Evolutionary conservation across 2,113 vertebrate genomes (phyloP).

Genomic region (Cyprinodon brontotheroides): DNA sequence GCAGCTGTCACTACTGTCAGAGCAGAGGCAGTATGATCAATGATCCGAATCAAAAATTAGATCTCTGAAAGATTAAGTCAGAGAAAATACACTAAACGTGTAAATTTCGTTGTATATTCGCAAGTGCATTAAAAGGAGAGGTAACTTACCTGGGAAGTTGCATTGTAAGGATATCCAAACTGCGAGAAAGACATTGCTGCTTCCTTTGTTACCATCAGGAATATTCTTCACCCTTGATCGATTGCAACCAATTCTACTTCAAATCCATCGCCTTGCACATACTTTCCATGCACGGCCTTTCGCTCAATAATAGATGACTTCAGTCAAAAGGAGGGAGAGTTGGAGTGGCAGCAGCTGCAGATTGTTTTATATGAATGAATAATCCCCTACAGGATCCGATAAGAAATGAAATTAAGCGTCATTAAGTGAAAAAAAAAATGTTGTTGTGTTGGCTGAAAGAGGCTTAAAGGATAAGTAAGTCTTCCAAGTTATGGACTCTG

Average conservation of each 20-base stretch:
- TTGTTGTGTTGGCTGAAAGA: slow-evolving; percentile 84
- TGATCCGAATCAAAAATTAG: slow-evolving; percentile 26
- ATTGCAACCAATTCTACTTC: slow-evolving; percentile 88
- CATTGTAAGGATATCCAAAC: slow-evolving; percentile 96
- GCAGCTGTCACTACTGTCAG: slow-evolving; percentile 46
- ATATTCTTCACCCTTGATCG: slow-evolving; percentile 89
- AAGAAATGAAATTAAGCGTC: slow-evolving; percentile 83
- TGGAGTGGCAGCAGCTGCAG: slow-evolving; percentile 80
- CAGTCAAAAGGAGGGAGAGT: slow-evolving; percentile 84
- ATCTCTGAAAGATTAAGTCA: slow-evolving; percentile 15
- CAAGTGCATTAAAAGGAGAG: slow-evolving; percentile 39
- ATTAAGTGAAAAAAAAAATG: slow-evolving; percentile 75
- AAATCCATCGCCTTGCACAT: slow-evolving; percentile 86
- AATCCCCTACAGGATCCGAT: slow-evolving; percentile 82
- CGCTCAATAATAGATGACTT: slow-evolving; percentile 91
- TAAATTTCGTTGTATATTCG: slow-evolving; percentile 21
- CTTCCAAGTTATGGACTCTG: slow-evolving; percentile 86
- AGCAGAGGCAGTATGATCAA: slow-evolving; percentile 20
- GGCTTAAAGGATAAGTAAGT: slow-evolving; percentile 88
- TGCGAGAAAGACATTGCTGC: slow-evolving; percentile 96
- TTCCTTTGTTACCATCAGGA: slow-evolving; percentile 89
- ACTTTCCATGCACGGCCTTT: slow-evolving; percentile 86
- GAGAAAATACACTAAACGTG: slow-evolving; percentile 1
- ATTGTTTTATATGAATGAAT: slow-evolving; percentile 85
- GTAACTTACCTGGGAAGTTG: slow-evolving; percentile 94